Conservation (phyloP, 2,113 vertebrate genomes). For the Cyanoliseus patagonus region DNA sequence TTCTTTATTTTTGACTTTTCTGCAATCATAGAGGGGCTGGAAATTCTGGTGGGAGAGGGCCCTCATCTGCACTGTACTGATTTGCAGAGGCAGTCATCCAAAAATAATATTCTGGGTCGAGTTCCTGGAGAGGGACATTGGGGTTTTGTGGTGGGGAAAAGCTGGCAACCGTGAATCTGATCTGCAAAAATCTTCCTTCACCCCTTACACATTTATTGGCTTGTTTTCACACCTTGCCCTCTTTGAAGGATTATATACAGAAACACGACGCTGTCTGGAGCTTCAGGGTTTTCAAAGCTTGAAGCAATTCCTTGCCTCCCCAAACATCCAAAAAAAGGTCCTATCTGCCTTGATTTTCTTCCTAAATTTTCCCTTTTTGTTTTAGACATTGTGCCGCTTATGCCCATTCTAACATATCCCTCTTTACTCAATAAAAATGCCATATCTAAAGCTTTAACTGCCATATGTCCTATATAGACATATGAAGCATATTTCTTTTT, state of each 20-base stretch:
- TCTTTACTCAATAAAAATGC: slow-evolving; percentile 31
- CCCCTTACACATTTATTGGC: slow-evolving; percentile 36
- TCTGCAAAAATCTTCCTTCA: slow-evolving; percentile 60
- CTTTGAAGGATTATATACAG: slow-evolving; percentile 12
- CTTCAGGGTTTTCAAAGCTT: slow-evolving; percentile 7
- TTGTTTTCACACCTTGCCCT: slow-evolving; percentile 55
- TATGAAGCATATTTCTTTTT: slow-evolving; percentile 59
- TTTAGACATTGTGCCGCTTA: not conserved
- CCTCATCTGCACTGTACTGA: slow-evolving; percentile 13
- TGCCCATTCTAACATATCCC: slow-evolving; percentile 6
- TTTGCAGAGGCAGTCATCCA: slow-evolving; percentile 54
- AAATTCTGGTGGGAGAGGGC: not conserved
- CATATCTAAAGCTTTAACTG: slow-evolving; percentile 29
- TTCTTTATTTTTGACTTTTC: slow-evolving; percentile 11
- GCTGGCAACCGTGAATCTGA: slow-evolving; percentile 51
- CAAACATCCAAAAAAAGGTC: not conserved
- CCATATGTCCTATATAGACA: slow-evolving; percentile 39
- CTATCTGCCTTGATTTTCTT: not conserved
- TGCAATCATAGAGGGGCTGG: not conserved
- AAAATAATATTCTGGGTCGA: slow-evolving; percentile 55
- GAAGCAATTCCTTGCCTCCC: not conserved
- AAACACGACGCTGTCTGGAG: not conserved
- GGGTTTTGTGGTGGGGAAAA: slow-evolving; percentile 65
- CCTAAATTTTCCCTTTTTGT: not conserved
- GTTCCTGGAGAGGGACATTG: slow-evolving; percentile 69